Evolutionary conservation across 1,140 invertebrate species (phyloP).

Genomic region (Hermetia illucens): DNA sequence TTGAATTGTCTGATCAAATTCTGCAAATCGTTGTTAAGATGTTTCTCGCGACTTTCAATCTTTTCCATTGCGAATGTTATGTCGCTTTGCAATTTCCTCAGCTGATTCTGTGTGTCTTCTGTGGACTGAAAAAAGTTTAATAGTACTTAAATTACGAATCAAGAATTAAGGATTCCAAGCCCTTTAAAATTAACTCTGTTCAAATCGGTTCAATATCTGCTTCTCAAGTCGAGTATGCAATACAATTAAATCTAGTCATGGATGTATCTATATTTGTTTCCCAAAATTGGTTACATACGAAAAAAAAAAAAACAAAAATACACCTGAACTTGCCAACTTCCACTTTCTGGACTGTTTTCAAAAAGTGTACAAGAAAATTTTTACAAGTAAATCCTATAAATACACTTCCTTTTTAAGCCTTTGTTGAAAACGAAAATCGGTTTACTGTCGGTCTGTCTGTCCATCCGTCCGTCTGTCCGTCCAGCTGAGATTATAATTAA

Average conservation of each 20-base stretch:
- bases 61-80: constrained; percentile 67
- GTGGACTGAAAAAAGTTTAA: constrained; percentile 34
- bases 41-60: constrained; percentile 68
- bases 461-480: no score
- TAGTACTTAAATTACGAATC: background rate
- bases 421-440: no score
- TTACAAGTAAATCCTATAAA: no score
- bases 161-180: no score
- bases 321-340: no score
- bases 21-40: constrained; percentile 71
- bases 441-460: no score
- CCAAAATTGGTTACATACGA: background rate
- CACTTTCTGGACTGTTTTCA: no score
- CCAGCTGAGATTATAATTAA: no score
- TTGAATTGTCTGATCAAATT: constrained; percentile 57
- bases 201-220: background rate
- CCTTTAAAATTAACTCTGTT: no score
- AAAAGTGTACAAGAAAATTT: no score
- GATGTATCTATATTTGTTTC: background rate
- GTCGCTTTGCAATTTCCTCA: constrained; percentile 64
- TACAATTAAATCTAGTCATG: background rate
- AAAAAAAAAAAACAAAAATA: no score
- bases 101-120: constrained; percentile 46
- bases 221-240: background rate
- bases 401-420: no score